Evolutionary conservation across 2,797 vertebrate species (phyloP).

Genomic region (Sebastes hubbsi): DNA sequence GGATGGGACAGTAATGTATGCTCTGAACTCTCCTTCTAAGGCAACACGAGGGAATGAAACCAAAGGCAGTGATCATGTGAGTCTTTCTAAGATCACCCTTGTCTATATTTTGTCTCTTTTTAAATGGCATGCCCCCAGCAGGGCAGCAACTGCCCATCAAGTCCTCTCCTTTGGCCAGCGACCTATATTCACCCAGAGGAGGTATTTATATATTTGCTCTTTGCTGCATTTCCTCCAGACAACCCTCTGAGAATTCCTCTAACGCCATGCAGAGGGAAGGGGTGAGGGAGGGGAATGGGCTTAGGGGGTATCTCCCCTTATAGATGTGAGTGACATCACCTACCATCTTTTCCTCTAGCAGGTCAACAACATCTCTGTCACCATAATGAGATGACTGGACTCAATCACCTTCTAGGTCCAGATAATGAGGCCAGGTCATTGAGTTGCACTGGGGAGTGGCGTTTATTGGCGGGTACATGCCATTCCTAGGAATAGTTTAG

Average conservation of each 20-base stretch:
- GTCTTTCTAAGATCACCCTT: conserved; percentile 44
- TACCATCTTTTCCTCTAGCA: conserved; percentile 43
- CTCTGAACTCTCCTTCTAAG: conserved; percentile 52
- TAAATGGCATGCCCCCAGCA: conserved; percentile 39
- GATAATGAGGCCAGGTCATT: conserved; percentile 22
- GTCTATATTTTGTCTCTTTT: conserved; percentile 61
- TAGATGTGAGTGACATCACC: conserved; percentile 74
- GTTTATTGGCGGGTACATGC: conserved; percentile 7
- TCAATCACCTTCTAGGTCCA: conserved; percentile 30
- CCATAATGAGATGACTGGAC: conserved; percentile 30
- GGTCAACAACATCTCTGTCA: conserved; percentile 54
- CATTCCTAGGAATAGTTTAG: conserved; percentile 16
- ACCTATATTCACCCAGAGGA: conserved; percentile 53
- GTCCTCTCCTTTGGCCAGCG: neutral
- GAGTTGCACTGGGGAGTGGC: conserved; percentile 28
- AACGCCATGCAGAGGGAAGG: conserved; percentile 23
- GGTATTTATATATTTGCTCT: conserved; percentile 72
- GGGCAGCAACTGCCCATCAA: conserved; percentile 57
- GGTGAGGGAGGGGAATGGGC: neutral
- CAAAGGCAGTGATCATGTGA: conserved; percentile 52
- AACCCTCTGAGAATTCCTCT: conserved; percentile 48
- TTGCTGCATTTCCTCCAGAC: conserved; percentile 55
- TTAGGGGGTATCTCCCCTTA: conserved; percentile 36
- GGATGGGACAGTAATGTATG: conserved; percentile 26
- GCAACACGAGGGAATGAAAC: conserved; percentile 34